phyloP scores from a whole-genome alignment of 2,113 vertebrate species.

The Corydoras maculifer region DNA sequence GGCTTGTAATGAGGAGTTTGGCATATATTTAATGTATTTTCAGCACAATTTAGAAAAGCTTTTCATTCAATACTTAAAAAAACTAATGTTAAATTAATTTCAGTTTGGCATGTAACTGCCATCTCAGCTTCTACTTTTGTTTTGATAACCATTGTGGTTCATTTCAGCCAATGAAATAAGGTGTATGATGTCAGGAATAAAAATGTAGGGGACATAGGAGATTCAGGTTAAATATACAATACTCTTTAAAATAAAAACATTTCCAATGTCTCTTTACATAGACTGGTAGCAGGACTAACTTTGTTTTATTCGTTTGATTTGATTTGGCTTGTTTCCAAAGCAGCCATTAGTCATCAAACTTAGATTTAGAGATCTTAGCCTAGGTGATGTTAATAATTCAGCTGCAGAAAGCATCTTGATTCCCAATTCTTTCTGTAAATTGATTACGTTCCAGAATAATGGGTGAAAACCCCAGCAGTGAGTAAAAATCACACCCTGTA shows the following conservation, averaged over 20 bases:
- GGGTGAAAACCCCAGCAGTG: slow-evolving; percentile 20
- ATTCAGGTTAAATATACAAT: not conserved
- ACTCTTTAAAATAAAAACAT: not conserved
- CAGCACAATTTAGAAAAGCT: no score
- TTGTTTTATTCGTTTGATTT: slow-evolving; percentile 8
- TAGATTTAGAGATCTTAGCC: not conserved
- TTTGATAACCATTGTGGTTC: no score
- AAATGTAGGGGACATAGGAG: not conserved
- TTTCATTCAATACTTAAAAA: no score
- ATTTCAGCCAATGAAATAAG: no score
- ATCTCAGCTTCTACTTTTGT: no score
- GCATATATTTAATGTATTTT: no score
- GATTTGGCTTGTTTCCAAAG: not conserved
- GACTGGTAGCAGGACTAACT: not conserved
- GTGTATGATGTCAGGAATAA: no score
- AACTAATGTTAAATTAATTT: no score
- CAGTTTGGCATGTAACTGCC: no score
- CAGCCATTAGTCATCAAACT: not conserved
- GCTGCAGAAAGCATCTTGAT: not conserved
- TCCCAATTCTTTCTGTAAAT: slow-evolving; percentile 1
- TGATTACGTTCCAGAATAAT: slow-evolving; percentile 17
- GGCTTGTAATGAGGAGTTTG: no score
- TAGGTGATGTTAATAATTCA: slow-evolving; percentile 19
- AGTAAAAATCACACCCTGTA: slow-evolving; percentile 10
- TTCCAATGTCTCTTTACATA: not conserved